These are phyloP conservation scores for Pogonocichla stellata DNA, from an alignment of 2,113 vertebrate species.

Conservation along the genomic window DNA sequence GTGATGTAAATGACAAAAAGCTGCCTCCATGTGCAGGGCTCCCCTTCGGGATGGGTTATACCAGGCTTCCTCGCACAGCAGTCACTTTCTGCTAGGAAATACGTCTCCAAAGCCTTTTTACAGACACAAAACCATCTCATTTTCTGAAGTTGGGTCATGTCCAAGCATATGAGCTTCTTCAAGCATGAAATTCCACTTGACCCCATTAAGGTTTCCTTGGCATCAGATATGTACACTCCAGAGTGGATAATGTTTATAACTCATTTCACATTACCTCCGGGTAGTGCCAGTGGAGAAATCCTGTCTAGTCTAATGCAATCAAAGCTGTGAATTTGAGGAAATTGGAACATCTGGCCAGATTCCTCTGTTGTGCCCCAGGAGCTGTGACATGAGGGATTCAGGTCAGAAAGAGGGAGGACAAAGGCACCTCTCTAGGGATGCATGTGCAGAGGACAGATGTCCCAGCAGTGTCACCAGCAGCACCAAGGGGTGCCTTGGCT, in stretches of 20 bases:
- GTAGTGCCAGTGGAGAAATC: slow-evolving; percentile 65
- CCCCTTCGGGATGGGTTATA: not conserved
- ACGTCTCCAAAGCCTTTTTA: slow-evolving; percentile 57
- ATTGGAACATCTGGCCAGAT: slow-evolving; percentile 50
- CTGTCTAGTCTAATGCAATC: slow-evolving; percentile 56
- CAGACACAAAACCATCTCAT: slow-evolving; percentile 49
- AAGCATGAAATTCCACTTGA: slow-evolving; percentile 80
- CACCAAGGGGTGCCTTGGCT: not conserved
- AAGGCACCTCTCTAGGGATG: not conserved
- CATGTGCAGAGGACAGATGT: not conserved
- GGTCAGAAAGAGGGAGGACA: not conserved
- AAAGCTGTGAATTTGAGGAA: slow-evolving; percentile 37
- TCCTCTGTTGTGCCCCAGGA: not conserved
- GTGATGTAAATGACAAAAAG: not conserved
- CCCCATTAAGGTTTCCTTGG: slow-evolving; percentile 69
- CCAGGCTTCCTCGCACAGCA: not conserved
- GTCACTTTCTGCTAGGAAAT: slow-evolving; percentile 23
- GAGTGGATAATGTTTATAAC: slow-evolving; percentile 73
- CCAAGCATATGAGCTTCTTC: slow-evolving; percentile 73
- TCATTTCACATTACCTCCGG: slow-evolving; percentile 69
- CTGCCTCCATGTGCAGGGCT: not conserved
- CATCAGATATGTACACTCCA: slow-evolving; percentile 55
- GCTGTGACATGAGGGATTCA: not conserved
- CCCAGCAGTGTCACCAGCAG: not conserved
- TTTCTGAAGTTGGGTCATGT: slow-evolving; percentile 71